Percentiles rank a stretch among this genome's conserved stretches.
Evolutionary conservation across 2,113 vertebrate genomes (phyloP).

Genomic region (Rhinogobius similis): DNA sequence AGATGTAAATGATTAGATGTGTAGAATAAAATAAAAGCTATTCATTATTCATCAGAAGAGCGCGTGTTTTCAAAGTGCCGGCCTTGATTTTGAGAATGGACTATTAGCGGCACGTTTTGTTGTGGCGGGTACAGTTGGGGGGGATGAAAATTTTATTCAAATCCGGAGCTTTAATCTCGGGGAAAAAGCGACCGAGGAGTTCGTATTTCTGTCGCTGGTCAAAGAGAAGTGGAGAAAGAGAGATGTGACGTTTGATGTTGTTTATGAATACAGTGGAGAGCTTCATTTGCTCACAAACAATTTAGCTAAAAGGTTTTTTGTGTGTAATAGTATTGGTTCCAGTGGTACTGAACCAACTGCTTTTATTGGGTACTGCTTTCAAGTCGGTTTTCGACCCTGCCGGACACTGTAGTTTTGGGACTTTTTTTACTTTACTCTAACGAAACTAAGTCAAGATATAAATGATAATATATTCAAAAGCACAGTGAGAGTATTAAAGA

Average conservation of each 20-base stretch:
- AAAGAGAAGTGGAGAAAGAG: neutral
- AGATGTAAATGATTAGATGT: conserved; percentile 14
- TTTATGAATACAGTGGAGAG: neutral
- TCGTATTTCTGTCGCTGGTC: conserved; percentile 7
- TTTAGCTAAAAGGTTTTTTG: neutral
- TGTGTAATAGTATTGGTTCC: neutral
- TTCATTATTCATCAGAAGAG: conserved; percentile 57
- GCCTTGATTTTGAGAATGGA: conserved; percentile 34
- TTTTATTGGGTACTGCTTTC: neutral
- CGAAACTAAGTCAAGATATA: no score
- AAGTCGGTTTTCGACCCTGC: neutral
- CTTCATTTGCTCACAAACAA: neutral
- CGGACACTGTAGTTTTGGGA: neutral
- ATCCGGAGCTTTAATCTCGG: conserved; percentile 37
- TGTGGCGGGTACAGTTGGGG: conserved; percentile 15
- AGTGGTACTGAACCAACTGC: neutral
- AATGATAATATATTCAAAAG: no score
- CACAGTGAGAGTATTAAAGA: no score
- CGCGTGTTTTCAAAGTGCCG: conserved; percentile 32
- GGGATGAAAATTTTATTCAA: conserved; percentile 53
- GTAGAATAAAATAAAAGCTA: conserved; percentile 33
- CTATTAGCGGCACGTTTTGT: conserved; percentile 34
- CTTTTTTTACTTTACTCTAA: no score
- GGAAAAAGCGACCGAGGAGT: neutral
- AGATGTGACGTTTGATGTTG: neutral